Percentiles rank a stretch among this genome's conserved stretches.
Evolutionary conservation across 2,113 vertebrate genomes (phyloP).

Genomic region (Apteryx owenii): DNA sequence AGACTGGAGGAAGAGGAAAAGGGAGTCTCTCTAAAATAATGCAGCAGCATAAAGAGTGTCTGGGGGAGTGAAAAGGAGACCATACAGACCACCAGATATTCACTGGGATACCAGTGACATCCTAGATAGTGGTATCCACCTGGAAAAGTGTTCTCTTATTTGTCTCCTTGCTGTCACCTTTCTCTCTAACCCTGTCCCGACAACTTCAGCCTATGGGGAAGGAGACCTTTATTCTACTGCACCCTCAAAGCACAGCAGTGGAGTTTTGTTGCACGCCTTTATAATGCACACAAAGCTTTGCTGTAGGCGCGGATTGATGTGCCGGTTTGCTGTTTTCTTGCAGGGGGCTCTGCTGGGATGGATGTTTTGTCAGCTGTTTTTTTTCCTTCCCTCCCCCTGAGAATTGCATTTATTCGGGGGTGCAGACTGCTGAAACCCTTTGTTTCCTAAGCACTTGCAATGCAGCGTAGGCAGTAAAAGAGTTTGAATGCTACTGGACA

Average conservation of each 20-base stretch:
- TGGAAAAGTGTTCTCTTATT: rapidly evolving
- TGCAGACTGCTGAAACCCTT: neutral
- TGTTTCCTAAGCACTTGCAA: neutral
- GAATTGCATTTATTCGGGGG: neutral
- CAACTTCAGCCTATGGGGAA: neutral
- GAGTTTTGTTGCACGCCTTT: neutral
- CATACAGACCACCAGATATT: neutral
- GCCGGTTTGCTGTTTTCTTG: neutral
- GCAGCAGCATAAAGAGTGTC: neutral
- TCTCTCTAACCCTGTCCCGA: rapidly evolving
- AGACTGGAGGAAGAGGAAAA: neutral
- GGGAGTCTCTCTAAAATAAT: neutral
- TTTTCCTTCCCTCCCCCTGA: rapidly evolving
- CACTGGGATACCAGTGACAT: neutral
- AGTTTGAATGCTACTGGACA: neutral
- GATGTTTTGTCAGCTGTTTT: neutral
- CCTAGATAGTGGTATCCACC: neutral
- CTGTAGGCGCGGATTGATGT: neutral
- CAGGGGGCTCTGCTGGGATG: neutral
- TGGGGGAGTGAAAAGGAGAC: neutral
- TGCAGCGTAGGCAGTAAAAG: neutral
- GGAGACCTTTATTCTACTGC: neutral
- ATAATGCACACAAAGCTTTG: neutral
- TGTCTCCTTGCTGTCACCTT: neutral
- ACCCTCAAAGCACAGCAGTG: neutral